A percentile compares a stretch with the other conserved stretches of the same genome.
Conservation (phyloP, 2,888 invertebrate species). For the Drepana falcataria region DNA sequence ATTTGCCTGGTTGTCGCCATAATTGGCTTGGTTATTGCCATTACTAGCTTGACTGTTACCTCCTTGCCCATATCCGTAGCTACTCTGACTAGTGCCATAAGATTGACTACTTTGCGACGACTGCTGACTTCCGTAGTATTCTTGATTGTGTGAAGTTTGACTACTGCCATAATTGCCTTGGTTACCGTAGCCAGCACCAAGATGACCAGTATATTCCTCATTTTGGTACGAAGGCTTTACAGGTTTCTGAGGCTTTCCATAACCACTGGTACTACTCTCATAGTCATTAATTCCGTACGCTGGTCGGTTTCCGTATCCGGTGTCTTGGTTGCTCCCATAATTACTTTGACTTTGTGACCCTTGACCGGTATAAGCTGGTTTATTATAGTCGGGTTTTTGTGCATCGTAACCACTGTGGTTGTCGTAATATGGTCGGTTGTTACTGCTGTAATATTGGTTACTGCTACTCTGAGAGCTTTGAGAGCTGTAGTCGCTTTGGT, state of each 20-base stretch:
- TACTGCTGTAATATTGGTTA: slow-evolving; percentile 7
- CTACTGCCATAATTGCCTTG: neutral
- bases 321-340: neutral
- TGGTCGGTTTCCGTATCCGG: neutral
- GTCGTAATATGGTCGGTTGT: slow-evolving; percentile 9
- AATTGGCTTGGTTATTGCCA: neutral
- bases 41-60: neutral
- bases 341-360: neutral
- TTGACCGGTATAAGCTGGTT: slow-evolving; percentile 6
- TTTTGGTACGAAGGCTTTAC: neutral
- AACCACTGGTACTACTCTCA: neutral
- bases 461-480: neutral
- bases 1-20: slow-evolving; percentile 5
- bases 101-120: neutral
- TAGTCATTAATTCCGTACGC: neutral
- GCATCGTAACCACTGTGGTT: slow-evolving; percentile 8
- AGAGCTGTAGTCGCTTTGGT: neutral
- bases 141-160: neutral
- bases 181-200: neutral
- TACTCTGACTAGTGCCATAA: neutral
- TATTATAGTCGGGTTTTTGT: slow-evolving; percentile 13
- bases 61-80: neutral
- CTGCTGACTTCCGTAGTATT: neutral
- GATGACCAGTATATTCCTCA: neutral
- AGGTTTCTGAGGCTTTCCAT: neutral